Conservation (phyloP, 1,140 invertebrate species). For the Lucilia cuprina region DNA sequence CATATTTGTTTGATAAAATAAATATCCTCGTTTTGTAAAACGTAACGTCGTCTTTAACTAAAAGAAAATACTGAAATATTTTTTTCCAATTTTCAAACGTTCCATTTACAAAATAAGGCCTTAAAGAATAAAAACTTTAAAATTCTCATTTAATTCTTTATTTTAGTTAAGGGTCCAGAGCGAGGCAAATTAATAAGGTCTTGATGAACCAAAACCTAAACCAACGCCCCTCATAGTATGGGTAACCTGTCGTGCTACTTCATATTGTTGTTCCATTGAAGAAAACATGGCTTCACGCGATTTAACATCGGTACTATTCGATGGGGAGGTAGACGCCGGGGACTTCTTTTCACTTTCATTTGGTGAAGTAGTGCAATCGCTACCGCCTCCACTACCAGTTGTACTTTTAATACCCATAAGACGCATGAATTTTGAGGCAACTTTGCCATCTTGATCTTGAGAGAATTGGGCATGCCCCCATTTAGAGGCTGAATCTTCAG, state of each 20-base stretch:
- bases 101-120: too few relatives aligned
- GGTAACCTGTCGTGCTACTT: constrained; percentile 89
- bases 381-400: background rate
- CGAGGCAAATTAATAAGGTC: constrained; percentile 46
- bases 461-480: constrained; percentile 87
- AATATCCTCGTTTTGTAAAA: too few relatives aligned
- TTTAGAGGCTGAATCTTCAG: constrained; percentile 67
- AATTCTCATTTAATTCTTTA: background rate
- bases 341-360: constrained; percentile 58
- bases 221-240: constrained; percentile 93
- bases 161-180: background rate
- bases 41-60: too few relatives aligned
- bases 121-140: background rate
- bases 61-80: too few relatives aligned
- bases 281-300: constrained; percentile 92
- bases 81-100: too few relatives aligned
- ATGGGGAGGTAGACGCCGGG: constrained; percentile 38
- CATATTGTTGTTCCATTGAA: constrained; percentile 92
- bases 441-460: constrained; percentile 86
- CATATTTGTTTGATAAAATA: background rate
- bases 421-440: constrained; percentile 93
- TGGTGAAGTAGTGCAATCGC: constrained; percentile 9
- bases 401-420: constrained; percentile 86
- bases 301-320: constrained; percentile 69
- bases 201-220: constrained; percentile 73